phyloP scores from a whole-genome alignment of 2,113 vertebrate species.

The Stictonetta naevosa region DNA sequence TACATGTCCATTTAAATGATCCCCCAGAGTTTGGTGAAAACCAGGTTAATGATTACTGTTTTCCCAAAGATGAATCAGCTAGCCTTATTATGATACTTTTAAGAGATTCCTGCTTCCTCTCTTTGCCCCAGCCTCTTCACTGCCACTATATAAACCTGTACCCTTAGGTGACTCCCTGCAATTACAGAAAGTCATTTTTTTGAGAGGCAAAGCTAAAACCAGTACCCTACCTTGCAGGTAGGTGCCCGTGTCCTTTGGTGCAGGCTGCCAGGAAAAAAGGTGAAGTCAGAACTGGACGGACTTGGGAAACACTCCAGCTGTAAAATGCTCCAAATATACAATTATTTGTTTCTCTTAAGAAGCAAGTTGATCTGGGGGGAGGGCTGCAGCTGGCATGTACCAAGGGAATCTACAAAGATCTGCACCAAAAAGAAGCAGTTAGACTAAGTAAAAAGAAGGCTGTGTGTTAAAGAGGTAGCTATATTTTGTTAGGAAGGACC shows the following conservation, averaged over 20 bases:
- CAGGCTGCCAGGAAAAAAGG: not conserved
- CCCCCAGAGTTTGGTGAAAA: not conserved
- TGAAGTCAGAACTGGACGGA: not conserved
- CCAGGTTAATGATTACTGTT: not conserved
- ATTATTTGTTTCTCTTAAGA: not conserved
- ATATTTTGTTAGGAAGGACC: slow-evolving; percentile 5
- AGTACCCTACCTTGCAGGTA: not conserved
- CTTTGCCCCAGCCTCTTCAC: not conserved
- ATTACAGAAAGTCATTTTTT: not conserved
- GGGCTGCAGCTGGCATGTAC: not conserved
- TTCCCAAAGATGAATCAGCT: not conserved
- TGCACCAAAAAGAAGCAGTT: not conserved
- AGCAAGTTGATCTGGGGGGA: not conserved
- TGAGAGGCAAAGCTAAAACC: not conserved
- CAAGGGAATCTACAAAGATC: not conserved
- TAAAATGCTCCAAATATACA: slow-evolving; percentile 6
- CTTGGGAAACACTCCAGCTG: not conserved
- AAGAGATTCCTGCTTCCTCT: not conserved
- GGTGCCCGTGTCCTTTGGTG: not conserved
- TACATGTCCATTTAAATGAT: not conserved
- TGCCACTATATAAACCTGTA: not conserved
- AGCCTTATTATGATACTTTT: not conserved
- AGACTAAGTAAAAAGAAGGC: not conserved
- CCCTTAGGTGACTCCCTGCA: not conserved
- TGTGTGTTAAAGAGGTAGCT: not conserved